A percentile compares a stretch with the other conserved stretches of the same genome.
These are phyloP conservation scores for Neodiprion fabricii DNA, from an alignment of 1,140 invertebrate species.

Conservation along the genomic window DNA sequence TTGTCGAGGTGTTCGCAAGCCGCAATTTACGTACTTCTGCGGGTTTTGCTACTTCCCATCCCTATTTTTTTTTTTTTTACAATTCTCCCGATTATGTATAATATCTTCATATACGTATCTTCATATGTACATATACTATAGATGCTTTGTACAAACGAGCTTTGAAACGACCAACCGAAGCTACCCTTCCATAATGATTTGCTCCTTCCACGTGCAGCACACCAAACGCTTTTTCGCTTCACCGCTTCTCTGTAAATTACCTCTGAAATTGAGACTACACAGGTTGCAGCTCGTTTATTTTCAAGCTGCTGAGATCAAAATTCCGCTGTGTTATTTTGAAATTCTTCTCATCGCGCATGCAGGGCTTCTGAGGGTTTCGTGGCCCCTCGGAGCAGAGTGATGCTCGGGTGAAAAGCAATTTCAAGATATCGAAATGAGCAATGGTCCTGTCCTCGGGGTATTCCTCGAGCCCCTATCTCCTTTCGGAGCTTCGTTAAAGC, in stretches of 20 bases:
- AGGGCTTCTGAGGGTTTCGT: neutral
- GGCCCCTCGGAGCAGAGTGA: neutral
- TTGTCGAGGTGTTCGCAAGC: too few species aligned
- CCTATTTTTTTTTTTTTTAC: too few species aligned
- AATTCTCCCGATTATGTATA: too few species aligned
- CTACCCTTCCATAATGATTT: neutral
- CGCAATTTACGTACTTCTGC: too few species aligned
- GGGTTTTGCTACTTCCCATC: too few species aligned
- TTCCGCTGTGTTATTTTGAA: neutral
- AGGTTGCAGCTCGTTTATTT: neutral
- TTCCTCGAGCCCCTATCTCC: neutral
- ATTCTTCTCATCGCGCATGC: neutral
- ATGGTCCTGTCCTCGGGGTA: neutral
- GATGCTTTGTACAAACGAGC: too few species aligned
- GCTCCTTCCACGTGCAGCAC: neutral
- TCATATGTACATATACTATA: too few species aligned
- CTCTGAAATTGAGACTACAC: neutral
- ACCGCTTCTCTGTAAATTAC: neutral
- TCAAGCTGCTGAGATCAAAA: neutral
- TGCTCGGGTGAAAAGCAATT: neutral
- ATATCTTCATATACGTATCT: too few species aligned
- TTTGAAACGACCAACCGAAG: neutral
- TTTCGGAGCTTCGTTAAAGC: neutral
- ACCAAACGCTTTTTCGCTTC: neutral
- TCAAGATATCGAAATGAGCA: slow-evolving; percentile 2